These are phyloP conservation scores for Sebastes steindachneri DNA, from an alignment of 2,797 vertebrate genomes.

Conservation along the genomic window DNA sequence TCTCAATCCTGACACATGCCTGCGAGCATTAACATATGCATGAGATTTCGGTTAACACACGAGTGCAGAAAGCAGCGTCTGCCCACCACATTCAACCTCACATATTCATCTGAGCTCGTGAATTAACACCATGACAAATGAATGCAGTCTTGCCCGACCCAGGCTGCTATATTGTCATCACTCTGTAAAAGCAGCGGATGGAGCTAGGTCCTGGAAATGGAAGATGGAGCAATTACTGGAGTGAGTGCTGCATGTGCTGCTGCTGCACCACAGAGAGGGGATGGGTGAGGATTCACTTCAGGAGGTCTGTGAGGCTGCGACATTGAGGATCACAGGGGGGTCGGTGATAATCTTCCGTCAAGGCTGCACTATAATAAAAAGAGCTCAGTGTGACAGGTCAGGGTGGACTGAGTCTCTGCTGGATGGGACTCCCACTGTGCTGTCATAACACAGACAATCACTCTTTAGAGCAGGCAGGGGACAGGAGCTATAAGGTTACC, in stretches of 20 bases:
- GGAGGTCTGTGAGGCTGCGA: conserved; percentile 14
- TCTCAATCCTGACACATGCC: neutral
- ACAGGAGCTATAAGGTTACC: neutral
- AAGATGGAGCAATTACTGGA: conserved; percentile 29
- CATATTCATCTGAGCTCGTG: neutral
- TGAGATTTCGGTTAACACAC: neutral
- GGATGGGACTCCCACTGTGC: neutral
- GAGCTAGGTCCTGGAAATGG: conserved; percentile 24
- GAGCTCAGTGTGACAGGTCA: conserved; percentile 1
- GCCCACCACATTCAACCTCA: conserved; percentile 12
- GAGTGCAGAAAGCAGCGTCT: conserved; percentile 23
- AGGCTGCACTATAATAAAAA: conserved; percentile 26
- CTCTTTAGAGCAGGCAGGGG: neutral
- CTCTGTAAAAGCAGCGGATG: conserved; percentile 24
- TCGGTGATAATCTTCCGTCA: conserved; percentile 13
- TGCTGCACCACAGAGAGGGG: neutral
- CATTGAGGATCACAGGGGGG: conserved; percentile 10
- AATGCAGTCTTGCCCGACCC: neutral
- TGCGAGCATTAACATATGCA: conserved; percentile 4
- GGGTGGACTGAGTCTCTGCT: neutral
- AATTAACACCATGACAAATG: neutral
- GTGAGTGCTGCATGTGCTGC: neutral
- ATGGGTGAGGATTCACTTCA: conserved; percentile 20
- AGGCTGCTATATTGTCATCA: conserved; percentile 4
- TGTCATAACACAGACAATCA: neutral